A percentile compares a stretch with the other conserved stretches of the same genome.
Conservation (phyloP, 2,797 vertebrate genomes). For the Sciurus vulgaris region DNA sequence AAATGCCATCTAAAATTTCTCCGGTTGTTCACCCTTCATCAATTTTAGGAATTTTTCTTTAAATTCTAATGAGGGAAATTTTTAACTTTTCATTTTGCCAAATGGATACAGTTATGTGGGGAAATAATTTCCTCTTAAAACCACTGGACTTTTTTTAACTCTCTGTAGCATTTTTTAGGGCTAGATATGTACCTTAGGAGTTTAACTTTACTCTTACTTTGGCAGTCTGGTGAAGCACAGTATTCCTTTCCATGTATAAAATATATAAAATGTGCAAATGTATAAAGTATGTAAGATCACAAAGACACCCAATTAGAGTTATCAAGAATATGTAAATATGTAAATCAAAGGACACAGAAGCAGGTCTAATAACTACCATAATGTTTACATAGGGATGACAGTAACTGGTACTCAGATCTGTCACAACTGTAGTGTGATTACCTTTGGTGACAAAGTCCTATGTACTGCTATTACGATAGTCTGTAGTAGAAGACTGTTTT, state of each 20-base stretch:
- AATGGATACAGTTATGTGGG: background rate
- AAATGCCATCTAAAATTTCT: constrained; percentile 36
- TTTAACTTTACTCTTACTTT: constrained; percentile 37
- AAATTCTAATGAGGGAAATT: background rate
- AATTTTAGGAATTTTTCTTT: background rate
- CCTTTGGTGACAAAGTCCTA: constrained; percentile 13
- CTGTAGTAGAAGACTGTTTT: background rate
- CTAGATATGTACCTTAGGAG: background rate
- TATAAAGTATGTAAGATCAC: background rate
- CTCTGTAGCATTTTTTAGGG: background rate
- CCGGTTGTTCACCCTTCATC: background rate
- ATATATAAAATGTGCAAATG: background rate
- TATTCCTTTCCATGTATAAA: constrained; percentile 6
- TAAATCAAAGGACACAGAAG: background rate
- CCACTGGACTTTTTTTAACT: background rate
- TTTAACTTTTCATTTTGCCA: background rate
- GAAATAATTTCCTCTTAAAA: background rate
- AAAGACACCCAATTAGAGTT: constrained; percentile 23
- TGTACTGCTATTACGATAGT: background rate
- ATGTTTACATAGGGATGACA: constrained; percentile 48
- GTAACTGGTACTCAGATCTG: background rate
- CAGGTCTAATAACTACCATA: background rate
- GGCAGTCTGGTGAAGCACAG: background rate
- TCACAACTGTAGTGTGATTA: background rate
- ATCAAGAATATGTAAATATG: background rate